phyloP scores from a whole-genome alignment of 35 echinoderm and acorn worm genomes.

The Heliocidaris tuberculata region DNA sequence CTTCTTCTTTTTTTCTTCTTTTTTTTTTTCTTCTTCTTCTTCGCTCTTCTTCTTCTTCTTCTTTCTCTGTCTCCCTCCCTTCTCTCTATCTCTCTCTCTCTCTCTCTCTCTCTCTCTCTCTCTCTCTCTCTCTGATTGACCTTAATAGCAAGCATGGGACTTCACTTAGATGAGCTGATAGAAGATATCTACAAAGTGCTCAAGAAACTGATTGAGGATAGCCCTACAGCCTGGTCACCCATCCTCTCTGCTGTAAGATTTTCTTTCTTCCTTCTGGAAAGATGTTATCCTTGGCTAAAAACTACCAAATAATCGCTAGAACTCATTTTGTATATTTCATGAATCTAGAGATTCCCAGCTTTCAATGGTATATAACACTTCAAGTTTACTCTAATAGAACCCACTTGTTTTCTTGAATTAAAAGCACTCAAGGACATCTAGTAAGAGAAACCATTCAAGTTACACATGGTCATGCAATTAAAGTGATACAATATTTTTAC shows the following conservation, averaged over 20 bases:
- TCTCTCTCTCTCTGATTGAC: not conserved
- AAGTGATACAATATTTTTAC: too few species aligned
- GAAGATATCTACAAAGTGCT: slow-evolving; percentile 78
- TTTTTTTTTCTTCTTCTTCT: not conserved
- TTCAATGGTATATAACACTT: too few species aligned
- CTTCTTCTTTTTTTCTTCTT: too few species aligned
- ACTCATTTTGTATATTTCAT: too few species aligned
- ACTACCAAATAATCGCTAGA: too few species aligned
- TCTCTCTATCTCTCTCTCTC: not conserved
- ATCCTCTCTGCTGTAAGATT: slow-evolving; percentile 82
- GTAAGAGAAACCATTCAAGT: too few species aligned
- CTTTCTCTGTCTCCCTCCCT: not conserved
- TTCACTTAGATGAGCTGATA: slow-evolving; percentile 84
- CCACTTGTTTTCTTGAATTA: too few species aligned
- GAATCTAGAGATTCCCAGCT: too few species aligned
- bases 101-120: not conserved
- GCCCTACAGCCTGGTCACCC: slow-evolving; percentile 85
- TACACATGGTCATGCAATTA: too few species aligned
- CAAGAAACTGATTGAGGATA: slow-evolving; percentile 79
- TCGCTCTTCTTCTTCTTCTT: not conserved
- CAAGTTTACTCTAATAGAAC: too few species aligned
- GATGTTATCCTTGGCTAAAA: too few species aligned
- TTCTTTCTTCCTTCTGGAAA: not conserved
- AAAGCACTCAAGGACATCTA: too few species aligned
- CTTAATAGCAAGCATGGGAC: slow-evolving; percentile 74